Percentiles rank a stretch among this genome's conserved stretches.
Conservation (phyloP, 2,888 invertebrate species). For the Noctua janthina region DNA sequence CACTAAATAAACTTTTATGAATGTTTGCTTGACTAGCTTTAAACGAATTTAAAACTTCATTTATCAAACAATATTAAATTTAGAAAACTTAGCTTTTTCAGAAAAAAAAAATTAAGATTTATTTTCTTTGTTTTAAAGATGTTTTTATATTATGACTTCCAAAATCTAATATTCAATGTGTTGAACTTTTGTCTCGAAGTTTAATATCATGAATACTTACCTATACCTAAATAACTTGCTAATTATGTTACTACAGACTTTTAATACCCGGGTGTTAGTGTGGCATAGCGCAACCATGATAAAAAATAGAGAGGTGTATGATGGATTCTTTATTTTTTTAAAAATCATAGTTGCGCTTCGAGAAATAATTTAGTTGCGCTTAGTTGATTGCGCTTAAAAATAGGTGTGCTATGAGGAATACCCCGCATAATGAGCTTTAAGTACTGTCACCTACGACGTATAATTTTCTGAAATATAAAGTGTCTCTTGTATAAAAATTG, state of each 20-base stretch:
- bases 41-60: conserved; percentile 24
- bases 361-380: too few species aligned
- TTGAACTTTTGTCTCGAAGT: neutral
- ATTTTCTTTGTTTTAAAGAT: neutral
- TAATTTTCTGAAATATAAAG: neutral
- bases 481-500: neutral
- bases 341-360: too few species aligned
- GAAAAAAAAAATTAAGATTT: neutral
- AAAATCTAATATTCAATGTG: neutral
- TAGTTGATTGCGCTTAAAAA: too few species aligned
- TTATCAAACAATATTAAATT: conserved; percentile 6
- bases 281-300: too few species aligned
- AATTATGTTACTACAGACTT: too few species aligned
- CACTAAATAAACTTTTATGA: neutral
- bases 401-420: too few species aligned
- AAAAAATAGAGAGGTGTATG: too few species aligned
- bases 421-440: neutral
- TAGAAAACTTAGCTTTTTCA: neutral
- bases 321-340: too few species aligned
- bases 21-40: conserved; percentile 20
- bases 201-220: neutral
- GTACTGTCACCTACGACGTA: neutral
- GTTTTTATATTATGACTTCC: neutral
- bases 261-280: too few species aligned
- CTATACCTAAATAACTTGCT: neutral